Percentiles rank a stretch among this genome's conserved stretches.
Evolutionary conservation across 2,113 vertebrate genomes (phyloP).

Genomic region (Serilophus lunatus): DNA sequence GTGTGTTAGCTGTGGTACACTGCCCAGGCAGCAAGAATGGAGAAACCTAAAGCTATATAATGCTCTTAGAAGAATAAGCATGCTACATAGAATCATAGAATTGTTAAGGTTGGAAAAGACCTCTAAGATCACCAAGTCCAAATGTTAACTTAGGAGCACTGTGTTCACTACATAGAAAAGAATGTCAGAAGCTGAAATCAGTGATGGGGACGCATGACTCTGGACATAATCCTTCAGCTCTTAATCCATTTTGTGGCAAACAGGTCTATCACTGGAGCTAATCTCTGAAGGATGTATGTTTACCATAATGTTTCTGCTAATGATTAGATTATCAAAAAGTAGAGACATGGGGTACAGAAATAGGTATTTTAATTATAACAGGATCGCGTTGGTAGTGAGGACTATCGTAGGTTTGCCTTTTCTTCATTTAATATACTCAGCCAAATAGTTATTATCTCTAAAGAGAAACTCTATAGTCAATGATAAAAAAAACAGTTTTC

Average conservation of each 20-base stretch:
- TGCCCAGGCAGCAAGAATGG: background rate
- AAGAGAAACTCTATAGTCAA: background rate
- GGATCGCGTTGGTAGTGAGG: background rate
- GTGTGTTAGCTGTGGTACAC: background rate
- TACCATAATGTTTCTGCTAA: background rate
- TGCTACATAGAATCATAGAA: background rate
- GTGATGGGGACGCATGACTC: background rate
- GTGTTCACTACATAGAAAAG: background rate
- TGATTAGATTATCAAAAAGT: background rate
- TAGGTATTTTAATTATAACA: background rate
- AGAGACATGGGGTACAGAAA: background rate
- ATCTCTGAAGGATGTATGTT: background rate
- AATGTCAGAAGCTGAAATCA: background rate
- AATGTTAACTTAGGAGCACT: background rate
- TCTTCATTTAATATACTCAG: background rate
- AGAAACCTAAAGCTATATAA: background rate
- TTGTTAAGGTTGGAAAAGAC: background rate
- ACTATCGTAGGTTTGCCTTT: background rate
- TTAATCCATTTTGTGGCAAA: background rate
- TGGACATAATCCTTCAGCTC: background rate
- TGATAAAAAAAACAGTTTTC: background rate
- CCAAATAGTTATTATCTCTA: background rate
- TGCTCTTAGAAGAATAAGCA: background rate
- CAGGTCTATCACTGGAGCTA: background rate
- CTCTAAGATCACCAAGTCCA: fast-evolving